phyloP scores from a whole-genome alignment of 2,888 invertebrate genomes.

The Orgyia antiqua region DNA sequence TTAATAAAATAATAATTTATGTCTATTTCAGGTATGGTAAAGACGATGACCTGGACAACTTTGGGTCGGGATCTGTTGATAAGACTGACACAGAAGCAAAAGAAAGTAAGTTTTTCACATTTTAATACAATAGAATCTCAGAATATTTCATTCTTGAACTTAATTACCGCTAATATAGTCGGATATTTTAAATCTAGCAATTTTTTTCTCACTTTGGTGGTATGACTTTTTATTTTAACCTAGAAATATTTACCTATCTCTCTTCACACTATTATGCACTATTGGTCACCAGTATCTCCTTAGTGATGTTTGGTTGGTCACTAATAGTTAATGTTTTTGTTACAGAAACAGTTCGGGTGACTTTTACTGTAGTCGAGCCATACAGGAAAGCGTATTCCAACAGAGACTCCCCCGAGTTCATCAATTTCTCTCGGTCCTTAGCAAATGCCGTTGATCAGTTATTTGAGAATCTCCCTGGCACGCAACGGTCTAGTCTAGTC shows the following conservation, averaged over 20 bases:
- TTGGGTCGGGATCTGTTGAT: slow-evolving; percentile 40
- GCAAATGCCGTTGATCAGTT: slow-evolving; percentile 78
- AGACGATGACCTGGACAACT: slow-evolving; percentile 36
- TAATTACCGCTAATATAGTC: too few species aligned
- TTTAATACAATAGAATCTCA: too few species aligned
- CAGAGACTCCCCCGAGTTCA: slow-evolving; percentile 78
- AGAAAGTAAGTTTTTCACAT: slow-evolving; percentile 52
- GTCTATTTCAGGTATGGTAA: slow-evolving; percentile 36
- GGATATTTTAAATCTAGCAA: too few species aligned
- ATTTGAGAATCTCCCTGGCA: slow-evolving; percentile 72
- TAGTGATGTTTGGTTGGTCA: too few species aligned
- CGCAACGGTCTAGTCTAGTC: slow-evolving; percentile 80
- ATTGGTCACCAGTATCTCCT: too few species aligned
- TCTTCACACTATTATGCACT: too few species aligned
- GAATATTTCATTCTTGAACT: too few species aligned
- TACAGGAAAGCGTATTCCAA: slow-evolving; percentile 78
- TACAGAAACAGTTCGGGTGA: slow-evolving; percentile 66
- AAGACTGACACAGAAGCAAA: slow-evolving; percentile 37
- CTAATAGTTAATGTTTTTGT: too few species aligned
- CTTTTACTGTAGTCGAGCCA: slow-evolving; percentile 80
- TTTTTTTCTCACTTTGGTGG: too few species aligned
- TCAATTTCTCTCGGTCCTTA: slow-evolving; percentile 77
- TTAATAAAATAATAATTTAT: neutral
- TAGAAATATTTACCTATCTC: too few species aligned
- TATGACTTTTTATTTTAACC: too few species aligned